These are phyloP conservation scores for Halictus ligatus DNA, from an alignment of 2,888 invertebrate species.

Conservation along the genomic window DNA sequence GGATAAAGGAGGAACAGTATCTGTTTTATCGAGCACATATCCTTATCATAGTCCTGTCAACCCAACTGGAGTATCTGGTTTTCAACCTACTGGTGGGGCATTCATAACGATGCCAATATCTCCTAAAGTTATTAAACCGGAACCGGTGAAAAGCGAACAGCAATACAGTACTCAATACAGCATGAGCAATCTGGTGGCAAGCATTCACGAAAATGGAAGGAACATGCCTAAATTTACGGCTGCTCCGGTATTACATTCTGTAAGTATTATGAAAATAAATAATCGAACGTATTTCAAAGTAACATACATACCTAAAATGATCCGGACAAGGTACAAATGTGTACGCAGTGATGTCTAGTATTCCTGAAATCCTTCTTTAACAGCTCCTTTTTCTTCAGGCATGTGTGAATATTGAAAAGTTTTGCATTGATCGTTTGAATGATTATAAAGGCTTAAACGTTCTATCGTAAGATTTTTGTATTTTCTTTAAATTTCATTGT, in stretches of 20 bases:
- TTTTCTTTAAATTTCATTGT: not conserved
- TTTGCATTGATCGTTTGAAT: conserved; percentile 12
- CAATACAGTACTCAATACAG: conserved; percentile 81
- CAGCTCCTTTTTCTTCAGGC: conserved; percentile 42
- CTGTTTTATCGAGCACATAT: conserved; percentile 85
- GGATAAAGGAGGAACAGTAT: conserved; percentile 82
- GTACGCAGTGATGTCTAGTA: conserved; percentile 4
- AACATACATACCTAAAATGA: conserved; percentile 57
- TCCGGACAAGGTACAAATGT: conserved; percentile 11
- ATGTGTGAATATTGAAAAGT: conserved; percentile 49
- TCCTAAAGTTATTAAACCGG: conserved; percentile 85
- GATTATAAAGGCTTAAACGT: not conserved
- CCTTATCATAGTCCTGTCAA: conserved; percentile 90
- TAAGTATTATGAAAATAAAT: conserved; percentile 63
- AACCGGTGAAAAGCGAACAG: conserved; percentile 78
- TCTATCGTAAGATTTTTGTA: not conserved
- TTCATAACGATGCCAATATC: conserved; percentile 94
- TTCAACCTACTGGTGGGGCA: conserved; percentile 97
- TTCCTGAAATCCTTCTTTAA: conserved; percentile 28
- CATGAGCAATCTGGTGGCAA: conserved; percentile 80
- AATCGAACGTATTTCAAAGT: conserved; percentile 24
- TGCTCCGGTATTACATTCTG: conserved; percentile 80
- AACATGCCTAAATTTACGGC: conserved; percentile 80
- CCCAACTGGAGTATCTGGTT: conserved; percentile 93
- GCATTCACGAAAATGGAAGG: conserved; percentile 80